Base-by-base conservation (phyloP, 2,797 vertebrate species). In the Psittacula derbiana region DNA sequence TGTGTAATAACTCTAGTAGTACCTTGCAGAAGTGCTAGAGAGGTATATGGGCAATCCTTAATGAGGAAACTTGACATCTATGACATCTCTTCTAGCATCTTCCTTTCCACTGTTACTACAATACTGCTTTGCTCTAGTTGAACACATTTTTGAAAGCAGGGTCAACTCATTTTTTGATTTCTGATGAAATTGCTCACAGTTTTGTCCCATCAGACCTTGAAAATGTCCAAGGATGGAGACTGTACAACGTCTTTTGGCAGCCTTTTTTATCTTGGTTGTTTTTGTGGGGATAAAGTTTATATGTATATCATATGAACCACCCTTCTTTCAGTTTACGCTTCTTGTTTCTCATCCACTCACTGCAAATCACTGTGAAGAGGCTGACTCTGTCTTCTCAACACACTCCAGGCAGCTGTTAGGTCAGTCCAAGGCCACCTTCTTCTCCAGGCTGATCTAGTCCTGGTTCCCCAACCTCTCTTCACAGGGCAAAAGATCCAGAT, bases 51-150 rank as follows among this genome's bases (percentile, higher is more conserved):
- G 5, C 30, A 64, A 49, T 43, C 47, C 21, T 50, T 74, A 41
- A 43, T 1, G 6, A 75, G n/a, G 49, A 5, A 80, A 10, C 12
- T 41, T 53, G 23, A 44, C 9, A 50, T 0, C 0, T 9, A 78
- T 23, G 23, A 18, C 11, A 43, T 16, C 2, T 64, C 14, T 89
- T 70, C 43, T 28, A 52, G 18, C 2, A 4, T 1, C 15, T 75
- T 91, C 65, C 6, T 89, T 75, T 21, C 58, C 25, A 21, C 7
- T 55, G 19, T 78, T 57, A 31, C 25, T 33, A 16, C 16, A 30
- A 6, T 19, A 25, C 31, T 60, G 11, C 24, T 64, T 95, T 79
- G 74, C 25, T 60, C 1, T 30, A 52, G 10, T 55, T 73, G 33
- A 85, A 72, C 7, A 15, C 12, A 24, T 50, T 60, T 7, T 11